A percentile compares a stretch with the other conserved stretches of the same genome.
phyloP scores from a whole-genome alignment of 2,888 invertebrate species.

The Polymixis lichenea region DNA sequence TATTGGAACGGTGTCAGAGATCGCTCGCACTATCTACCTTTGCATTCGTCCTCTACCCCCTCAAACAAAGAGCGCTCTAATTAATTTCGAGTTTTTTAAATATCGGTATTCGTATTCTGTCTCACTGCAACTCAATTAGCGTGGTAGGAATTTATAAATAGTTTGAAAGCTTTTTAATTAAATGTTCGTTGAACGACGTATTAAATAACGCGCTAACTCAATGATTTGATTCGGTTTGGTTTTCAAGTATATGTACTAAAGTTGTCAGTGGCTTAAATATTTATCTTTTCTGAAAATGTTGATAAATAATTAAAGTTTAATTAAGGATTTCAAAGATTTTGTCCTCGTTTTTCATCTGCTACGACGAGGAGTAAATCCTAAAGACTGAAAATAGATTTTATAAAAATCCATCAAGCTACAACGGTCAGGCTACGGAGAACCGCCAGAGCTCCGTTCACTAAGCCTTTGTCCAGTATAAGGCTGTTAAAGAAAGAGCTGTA shows the following conservation, averaged over 20 bases:
- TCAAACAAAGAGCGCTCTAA: slow-evolving; percentile 62
- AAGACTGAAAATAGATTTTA: slow-evolving; percentile 59
- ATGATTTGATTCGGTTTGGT: slow-evolving; percentile 53
- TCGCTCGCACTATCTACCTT: slow-evolving; percentile 82
- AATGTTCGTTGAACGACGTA: slow-evolving; percentile 60
- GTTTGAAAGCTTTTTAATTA: slow-evolving; percentile 74
- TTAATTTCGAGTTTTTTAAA: slow-evolving; percentile 67
- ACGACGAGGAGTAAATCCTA: slow-evolving; percentile 38
- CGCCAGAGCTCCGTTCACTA: slow-evolving; percentile 66
- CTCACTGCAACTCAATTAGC: slow-evolving; percentile 68
- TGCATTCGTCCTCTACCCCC: slow-evolving; percentile 63
- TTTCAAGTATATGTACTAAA: slow-evolving; percentile 29
- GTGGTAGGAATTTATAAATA: slow-evolving; percentile 68
- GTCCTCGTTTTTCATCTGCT: slow-evolving; percentile 26
- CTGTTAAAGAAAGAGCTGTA: slow-evolving; percentile 77
- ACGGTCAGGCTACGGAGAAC: slow-evolving; percentile 65
- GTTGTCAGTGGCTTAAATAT: slow-evolving; percentile 32
- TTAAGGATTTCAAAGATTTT: slow-evolving; percentile 33
- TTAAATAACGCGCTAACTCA: slow-evolving; percentile 68
- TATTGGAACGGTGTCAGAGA: slow-evolving; percentile 88
- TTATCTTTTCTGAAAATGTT: slow-evolving; percentile 20
- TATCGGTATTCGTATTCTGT: slow-evolving; percentile 62
- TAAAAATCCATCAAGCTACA: slow-evolving; percentile 64
- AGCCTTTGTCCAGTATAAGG: slow-evolving; percentile 74
- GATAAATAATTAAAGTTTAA: slow-evolving; percentile 36